These are phyloP conservation scores for Sminthurides aquaticus DNA, from an alignment of 2,888 invertebrate genomes.

Conservation along the genomic window DNA sequence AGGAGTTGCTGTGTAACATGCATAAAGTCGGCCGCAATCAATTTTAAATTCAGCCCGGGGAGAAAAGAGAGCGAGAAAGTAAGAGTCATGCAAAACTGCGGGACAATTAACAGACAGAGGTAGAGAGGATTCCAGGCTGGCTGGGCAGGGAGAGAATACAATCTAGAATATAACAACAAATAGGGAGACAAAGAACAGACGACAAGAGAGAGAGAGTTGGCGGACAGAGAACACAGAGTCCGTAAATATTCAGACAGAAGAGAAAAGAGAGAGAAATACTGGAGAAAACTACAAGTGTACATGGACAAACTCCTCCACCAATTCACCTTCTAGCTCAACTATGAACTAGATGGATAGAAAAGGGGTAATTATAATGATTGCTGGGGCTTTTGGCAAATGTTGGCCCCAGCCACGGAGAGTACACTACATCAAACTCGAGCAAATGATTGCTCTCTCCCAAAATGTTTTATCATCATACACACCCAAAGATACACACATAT, in stretches of 20 bases:
- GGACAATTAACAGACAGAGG: neutral
- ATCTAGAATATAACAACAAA: neutral
- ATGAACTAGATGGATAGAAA: neutral
- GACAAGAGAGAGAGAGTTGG: neutral
- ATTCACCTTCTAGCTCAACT: no score
- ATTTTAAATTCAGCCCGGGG: neutral
- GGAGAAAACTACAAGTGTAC: no score
- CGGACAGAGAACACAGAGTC: neutral
- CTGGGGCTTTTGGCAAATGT: slow-evolving; percentile 1
- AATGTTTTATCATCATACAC: no score
- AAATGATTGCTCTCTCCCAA: neutral
- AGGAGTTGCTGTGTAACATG: no score
- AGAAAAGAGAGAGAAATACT: no score
- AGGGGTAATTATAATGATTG: slow-evolving; percentile 7
- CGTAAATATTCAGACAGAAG: no score
- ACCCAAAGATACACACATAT: no score
- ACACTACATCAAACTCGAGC: neutral
- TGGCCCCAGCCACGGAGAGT: neutral
- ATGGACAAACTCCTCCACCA: no score
- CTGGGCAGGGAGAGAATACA: no score
- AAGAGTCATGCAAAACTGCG: neutral
- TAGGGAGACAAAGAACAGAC: neutral
- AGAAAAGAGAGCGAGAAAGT: neutral
- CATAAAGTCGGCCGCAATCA: neutral
- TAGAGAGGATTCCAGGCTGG: no score